These are phyloP conservation scores for Sympetrum striolatum DNA, from an alignment of 2,888 invertebrate genomes.

Conservation along the genomic window DNA sequence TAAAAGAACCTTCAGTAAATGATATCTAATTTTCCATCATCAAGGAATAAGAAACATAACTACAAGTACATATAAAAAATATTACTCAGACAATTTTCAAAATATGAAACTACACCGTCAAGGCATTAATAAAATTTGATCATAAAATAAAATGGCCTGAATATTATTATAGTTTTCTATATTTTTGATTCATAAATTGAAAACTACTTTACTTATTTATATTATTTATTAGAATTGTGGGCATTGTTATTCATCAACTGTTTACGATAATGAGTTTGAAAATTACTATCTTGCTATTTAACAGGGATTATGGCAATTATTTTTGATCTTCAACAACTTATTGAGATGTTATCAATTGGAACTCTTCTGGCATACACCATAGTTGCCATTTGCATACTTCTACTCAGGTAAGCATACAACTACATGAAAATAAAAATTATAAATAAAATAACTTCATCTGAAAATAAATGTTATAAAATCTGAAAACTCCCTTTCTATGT, in stretches of 20 bases:
- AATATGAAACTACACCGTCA: too few relatives aligned
- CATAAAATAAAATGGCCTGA: background rate
- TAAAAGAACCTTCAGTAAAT: too few relatives aligned
- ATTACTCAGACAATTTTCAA: too few relatives aligned
- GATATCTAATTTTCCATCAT: too few relatives aligned
- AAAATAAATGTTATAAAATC: background rate
- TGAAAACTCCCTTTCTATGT: too few relatives aligned
- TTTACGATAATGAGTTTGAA: background rate
- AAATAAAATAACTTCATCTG: too few relatives aligned
- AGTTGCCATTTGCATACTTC: conserved; percentile 87
- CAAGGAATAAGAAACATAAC: too few relatives aligned
- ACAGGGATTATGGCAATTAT: conserved; percentile 81
- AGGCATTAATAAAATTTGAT: background rate
- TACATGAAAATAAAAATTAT: background rate
- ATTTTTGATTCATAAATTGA: too few relatives aligned
- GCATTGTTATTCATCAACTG: background rate
- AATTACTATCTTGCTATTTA: background rate
- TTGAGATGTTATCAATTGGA: conserved; percentile 97
- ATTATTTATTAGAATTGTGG: too few relatives aligned
- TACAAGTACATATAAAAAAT: too few relatives aligned
- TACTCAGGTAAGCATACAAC: conserved; percentile 71
- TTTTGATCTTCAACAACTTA: conserved; percentile 89
- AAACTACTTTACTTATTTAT: too few relatives aligned
- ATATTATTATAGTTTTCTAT: too few relatives aligned
- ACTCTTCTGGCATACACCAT: conserved; percentile 90